Evolutionary conservation across 2,888 invertebrate species (phyloP), one percentile per base, ranked within the genome.

Genomic region (Drosophila nr. perissopoda): DNA sequence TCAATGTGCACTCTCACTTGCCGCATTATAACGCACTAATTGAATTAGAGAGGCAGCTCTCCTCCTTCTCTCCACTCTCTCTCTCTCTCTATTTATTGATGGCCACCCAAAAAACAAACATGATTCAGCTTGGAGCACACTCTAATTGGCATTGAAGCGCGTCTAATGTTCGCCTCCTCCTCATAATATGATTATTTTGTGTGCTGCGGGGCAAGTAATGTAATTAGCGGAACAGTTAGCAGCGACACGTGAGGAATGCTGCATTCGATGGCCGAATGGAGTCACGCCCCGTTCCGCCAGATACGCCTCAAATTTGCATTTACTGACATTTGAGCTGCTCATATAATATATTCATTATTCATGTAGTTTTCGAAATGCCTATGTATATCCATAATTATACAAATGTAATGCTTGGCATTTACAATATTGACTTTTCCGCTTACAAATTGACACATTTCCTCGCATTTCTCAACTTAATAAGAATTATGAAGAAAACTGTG

Each of bases 81-180:
- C 42, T 11, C 16, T 46, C 16, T 16, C 13, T 13, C 33, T 10
- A 33, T 33, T 33, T 10, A 46, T 46, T 46, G 18, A 46, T 66
- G 64, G 29, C 76, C 78, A 57, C 74, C 78, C 73, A 77, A 61
- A 59, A 57, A 33, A 56, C 25, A 46, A 25, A 16, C 25, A 46
- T 68, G 78, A 78, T 64, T 74, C 61, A 38, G 54, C 27, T 73
- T 52, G 73, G 36, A 81, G 69, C 70, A 59, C 68, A 70, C 69
- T 83, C 71, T 68, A 83, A 83, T 87, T 83, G 83, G 79, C 89
- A 87, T 87, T 89, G 84, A 74, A 76, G 87, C 85, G 76, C 72
- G 72, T 65, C 89, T 76, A 89, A 84, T 84, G 74, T 59, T 67
- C 31, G 66, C 71, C 71, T 34, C 71, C 71, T 34, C 16, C 68